Percentiles rank a stretch among this genome's conserved stretches.
Conservation (phyloP, 1,140 invertebrate genomes). For the Cotesia typhae region DNA sequence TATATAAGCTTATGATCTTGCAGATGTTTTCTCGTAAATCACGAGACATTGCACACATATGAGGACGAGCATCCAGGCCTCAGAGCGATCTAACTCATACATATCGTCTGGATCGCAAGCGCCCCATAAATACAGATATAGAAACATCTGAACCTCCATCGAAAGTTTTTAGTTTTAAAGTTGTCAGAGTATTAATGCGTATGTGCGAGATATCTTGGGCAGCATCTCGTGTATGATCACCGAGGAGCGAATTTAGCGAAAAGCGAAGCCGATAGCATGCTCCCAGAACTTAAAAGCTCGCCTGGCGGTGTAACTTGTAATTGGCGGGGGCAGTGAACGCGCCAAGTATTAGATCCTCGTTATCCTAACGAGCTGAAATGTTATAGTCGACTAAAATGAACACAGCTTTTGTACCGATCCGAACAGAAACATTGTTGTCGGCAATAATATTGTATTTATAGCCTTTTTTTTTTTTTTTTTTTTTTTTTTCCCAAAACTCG, state of each 20-base stretch:
- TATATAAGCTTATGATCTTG: slow-evolving; percentile 15
- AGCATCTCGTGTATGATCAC: not conserved
- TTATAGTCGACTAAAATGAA: slow-evolving; percentile 11
- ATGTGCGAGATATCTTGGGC: slow-evolving; percentile 1
- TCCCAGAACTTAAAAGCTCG: too few relatives aligned
- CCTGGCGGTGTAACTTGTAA: slow-evolving; percentile 49
- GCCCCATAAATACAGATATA: too few relatives aligned
- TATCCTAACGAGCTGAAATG: slow-evolving; percentile 64
- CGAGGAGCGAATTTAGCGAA: slow-evolving; percentile 1
- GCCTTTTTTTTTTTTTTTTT: too few relatives aligned
- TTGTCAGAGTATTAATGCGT: not conserved
- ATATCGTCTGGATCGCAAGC: too few relatives aligned
- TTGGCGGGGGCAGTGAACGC: slow-evolving; percentile 56
- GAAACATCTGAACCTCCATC: too few relatives aligned
- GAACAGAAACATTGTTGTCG: too few relatives aligned
- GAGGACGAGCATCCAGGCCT: too few relatives aligned
- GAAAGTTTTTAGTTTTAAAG: not conserved
- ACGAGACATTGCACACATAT: not conserved
- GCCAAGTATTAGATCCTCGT: slow-evolving; percentile 62
- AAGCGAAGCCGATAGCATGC: slow-evolving; percentile 39
- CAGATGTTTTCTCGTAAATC: slow-evolving; percentile 12
- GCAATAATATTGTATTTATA: too few relatives aligned
- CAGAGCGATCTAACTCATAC: too few relatives aligned
- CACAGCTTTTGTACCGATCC: too few relatives aligned
- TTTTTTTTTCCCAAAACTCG: too few relatives aligned